These are phyloP conservation scores for Ectropis crepuscularia DNA, from an alignment of 2,888 invertebrate genomes.

Conservation along the genomic window DNA sequence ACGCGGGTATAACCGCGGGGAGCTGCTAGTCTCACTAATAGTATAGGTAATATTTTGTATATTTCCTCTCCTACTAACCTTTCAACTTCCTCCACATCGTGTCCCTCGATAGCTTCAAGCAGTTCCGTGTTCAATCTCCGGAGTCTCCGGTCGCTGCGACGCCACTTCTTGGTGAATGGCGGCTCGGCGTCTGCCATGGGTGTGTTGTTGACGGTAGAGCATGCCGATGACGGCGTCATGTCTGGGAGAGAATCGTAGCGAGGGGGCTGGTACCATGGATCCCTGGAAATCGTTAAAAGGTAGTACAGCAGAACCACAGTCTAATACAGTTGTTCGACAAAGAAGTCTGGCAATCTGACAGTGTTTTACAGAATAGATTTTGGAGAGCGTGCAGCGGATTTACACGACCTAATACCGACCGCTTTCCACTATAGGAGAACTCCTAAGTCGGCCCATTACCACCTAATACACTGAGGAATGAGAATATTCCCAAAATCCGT, in stretches of 20 bases:
- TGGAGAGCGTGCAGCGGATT: too few relatives aligned
- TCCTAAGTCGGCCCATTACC: too few relatives aligned
- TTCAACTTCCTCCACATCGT: constrained; percentile 69
- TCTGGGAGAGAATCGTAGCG: constrained; percentile 43
- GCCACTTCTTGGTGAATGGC: constrained; percentile 57
- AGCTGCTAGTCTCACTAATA: too few relatives aligned
- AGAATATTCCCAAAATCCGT: too few relatives aligned
- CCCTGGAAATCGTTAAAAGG: constrained; percentile 27
- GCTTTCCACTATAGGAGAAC: too few relatives aligned
- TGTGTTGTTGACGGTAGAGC: constrained; percentile 65
- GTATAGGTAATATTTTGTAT: too few relatives aligned
- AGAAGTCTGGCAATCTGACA: too few relatives aligned
- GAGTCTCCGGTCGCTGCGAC: constrained; percentile 69
- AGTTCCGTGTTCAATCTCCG: constrained; percentile 80
- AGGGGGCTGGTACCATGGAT: constrained; percentile 37
- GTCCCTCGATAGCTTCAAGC: constrained; percentile 70
- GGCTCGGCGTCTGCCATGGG: constrained; percentile 50
- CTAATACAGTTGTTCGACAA: too few relatives aligned
- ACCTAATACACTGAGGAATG: too few relatives aligned
- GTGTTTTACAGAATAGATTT: too few relatives aligned
- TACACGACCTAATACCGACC: too few relatives aligned
- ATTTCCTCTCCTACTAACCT: constrained; percentile 62
- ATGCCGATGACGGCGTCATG: constrained; percentile 57
- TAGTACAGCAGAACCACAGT: not conserved
- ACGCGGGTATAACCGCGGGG: not conserved